These are phyloP conservation scores for Rhabditoides inermis DNA, from an alignment of 2,888 invertebrate genomes.

Conservation along the genomic window DNA sequence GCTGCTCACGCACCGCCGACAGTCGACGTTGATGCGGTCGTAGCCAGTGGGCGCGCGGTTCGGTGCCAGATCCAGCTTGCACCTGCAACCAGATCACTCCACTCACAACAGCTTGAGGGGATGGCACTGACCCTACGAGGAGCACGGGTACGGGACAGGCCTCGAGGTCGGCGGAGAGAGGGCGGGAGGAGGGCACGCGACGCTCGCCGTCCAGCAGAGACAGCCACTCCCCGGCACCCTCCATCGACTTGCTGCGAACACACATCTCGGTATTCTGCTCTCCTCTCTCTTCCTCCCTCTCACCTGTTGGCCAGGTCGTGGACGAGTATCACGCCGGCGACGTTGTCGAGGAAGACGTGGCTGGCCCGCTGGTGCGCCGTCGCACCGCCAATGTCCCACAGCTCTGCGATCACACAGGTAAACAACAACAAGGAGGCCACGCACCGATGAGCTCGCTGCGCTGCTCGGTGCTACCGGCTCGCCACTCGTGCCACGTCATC, in stretches of 20 bases:
- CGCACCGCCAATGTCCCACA: slow-evolving; percentile 95
- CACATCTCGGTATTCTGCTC: not conserved
- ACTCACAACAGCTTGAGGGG: slow-evolving; percentile 64
- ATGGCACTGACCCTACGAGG: too few species aligned
- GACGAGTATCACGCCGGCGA: slow-evolving; percentile 85
- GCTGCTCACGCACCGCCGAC: too few species aligned
- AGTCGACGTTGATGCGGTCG: too few species aligned
- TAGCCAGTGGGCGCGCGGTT: slow-evolving; percentile 26
- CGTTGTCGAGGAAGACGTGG: slow-evolving; percentile 80
- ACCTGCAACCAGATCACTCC: slow-evolving; percentile 58
- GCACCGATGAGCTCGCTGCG: slow-evolving; percentile 57
- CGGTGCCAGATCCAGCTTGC: slow-evolving; percentile 68
- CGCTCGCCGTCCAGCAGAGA: slow-evolving; percentile 71
- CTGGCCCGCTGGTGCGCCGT: slow-evolving; percentile 84
- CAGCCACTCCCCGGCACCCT: slow-evolving; percentile 63
- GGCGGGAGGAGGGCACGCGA: not conserved
- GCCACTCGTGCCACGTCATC: slow-evolving; percentile 62
- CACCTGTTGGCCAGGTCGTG: slow-evolving; percentile 85
- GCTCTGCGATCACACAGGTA: too few species aligned
- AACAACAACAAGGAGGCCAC: too few species aligned
- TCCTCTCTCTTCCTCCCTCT: not conserved
- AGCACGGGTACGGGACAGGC: too few species aligned
- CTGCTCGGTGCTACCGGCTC: slow-evolving; percentile 44
- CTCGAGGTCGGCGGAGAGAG: too few species aligned
- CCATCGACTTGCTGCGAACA: not conserved